Evolutionary conservation across 2,113 vertebrate genomes (phyloP).

Genomic region (Chloebia gouldiae): DNA sequence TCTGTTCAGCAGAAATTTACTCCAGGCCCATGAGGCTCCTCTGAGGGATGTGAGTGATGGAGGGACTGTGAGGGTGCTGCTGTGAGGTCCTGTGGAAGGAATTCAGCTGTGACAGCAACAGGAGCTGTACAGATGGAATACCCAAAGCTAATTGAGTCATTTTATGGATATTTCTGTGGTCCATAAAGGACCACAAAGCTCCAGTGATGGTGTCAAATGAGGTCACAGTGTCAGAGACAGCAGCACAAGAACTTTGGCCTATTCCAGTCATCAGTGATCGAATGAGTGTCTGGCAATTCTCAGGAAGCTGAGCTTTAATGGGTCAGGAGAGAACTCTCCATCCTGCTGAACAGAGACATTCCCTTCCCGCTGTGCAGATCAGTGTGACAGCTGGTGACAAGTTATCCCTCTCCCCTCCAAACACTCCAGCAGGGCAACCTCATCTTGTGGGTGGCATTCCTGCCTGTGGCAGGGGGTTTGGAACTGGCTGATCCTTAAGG

Average conservation of each 20-base stretch:
- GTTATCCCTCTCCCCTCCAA: background rate
- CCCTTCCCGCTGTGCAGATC: background rate
- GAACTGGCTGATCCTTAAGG: background rate
- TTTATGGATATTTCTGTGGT: background rate
- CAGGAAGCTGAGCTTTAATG: background rate
- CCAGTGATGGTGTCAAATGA: background rate
- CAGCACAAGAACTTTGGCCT: background rate
- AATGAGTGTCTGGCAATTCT: background rate
- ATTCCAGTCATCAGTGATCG: background rate
- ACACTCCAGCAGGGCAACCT: background rate
- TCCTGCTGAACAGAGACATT: background rate
- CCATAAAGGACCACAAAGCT: background rate
- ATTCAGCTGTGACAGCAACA: background rate
- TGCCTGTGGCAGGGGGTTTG: background rate
- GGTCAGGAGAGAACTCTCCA: background rate
- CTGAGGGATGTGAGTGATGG: accelerated
- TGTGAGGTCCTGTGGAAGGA: background rate
- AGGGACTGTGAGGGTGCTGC: background rate
- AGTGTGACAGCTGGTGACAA: background rate
- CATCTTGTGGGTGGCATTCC: no score
- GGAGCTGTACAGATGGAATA: background rate
- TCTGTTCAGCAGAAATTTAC: background rate
- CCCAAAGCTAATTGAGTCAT: background rate
- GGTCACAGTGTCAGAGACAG: background rate
- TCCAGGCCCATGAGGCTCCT: background rate